These are phyloP conservation scores for Epinotia demarniana DNA, from an alignment of 2,888 invertebrate genomes.

Conservation along the genomic window DNA sequence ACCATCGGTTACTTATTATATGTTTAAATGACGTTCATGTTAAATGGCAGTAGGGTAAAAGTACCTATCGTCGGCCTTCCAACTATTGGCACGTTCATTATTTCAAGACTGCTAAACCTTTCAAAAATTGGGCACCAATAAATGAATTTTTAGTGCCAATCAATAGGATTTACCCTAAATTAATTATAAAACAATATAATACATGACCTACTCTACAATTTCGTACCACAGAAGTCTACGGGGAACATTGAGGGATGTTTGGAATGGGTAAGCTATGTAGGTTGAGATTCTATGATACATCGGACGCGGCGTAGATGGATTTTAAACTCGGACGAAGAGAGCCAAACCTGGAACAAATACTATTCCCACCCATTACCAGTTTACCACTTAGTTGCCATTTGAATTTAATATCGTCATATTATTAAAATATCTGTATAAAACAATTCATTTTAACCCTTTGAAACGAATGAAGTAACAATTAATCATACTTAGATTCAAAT, in stretches of 20 bases:
- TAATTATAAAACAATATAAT: constrained; percentile 43
- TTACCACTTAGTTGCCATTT: background rate
- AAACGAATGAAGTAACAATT: background rate
- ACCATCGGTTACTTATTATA: constrained; percentile 28
- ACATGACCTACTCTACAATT: constrained; percentile 22
- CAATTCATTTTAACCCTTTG: no score
- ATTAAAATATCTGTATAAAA: background rate
- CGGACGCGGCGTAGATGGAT: constrained; percentile 65
- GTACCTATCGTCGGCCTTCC: background rate
- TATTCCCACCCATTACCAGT: background rate
- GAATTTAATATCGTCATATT: background rate
- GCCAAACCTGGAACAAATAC: background rate
- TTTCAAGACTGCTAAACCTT: background rate
- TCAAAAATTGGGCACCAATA: background rate
- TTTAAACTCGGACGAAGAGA: constrained; percentile 69
- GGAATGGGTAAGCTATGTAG: constrained; percentile 43
- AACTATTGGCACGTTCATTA: background rate
- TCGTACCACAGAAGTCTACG: constrained; percentile 37
- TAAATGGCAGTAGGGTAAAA: constrained; percentile 51
- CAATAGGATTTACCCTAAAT: constrained; percentile 41
- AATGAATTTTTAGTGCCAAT: background rate
- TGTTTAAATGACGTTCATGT: constrained; percentile 12
- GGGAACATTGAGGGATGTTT: constrained; percentile 1
- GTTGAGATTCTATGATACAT: constrained; percentile 67
- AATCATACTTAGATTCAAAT: background rate